phyloP scores from a whole-genome alignment of 2,797 vertebrate genomes.

The Myoxocephalus aenaeus region DNA sequence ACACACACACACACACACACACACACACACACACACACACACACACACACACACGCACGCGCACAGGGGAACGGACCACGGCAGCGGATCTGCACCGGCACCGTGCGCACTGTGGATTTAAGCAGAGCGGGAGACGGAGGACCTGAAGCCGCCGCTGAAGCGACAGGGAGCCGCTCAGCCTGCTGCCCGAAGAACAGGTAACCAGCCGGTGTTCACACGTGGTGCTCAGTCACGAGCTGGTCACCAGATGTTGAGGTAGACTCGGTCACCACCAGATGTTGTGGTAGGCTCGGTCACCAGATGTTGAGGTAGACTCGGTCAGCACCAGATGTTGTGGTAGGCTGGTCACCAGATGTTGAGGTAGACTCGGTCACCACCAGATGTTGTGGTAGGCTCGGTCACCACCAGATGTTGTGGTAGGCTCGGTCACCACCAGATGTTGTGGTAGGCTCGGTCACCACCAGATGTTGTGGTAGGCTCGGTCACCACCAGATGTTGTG shows the following conservation, averaged over 20 bases:
- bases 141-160: constrained; percentile 14
- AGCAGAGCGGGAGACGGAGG: neutral
- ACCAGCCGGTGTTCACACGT: constrained; percentile 26
- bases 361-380: no score
- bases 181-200: constrained; percentile 43
- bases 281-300: constrained; percentile 5
- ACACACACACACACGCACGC: neutral
- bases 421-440: no score
- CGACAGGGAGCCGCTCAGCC: constrained; percentile 39
- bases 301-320: no score
- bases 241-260: neutral
- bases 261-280: no score
- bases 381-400: neutral
- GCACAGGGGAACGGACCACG: neutral
- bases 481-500: no score
- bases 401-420: neutral
- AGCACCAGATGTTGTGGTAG: no score
- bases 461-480: neutral
- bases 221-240: constrained; percentile 6
- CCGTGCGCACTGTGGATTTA: constrained; percentile 43
- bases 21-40: neutral
- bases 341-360: no score
- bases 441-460: constrained; percentile 10
- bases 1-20: neutral
- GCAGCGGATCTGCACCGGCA: constrained; percentile 2